phyloP scores from a whole-genome alignment of 2,113 vertebrate genomes.

The Sinocyclocheilus grahami region DNA sequence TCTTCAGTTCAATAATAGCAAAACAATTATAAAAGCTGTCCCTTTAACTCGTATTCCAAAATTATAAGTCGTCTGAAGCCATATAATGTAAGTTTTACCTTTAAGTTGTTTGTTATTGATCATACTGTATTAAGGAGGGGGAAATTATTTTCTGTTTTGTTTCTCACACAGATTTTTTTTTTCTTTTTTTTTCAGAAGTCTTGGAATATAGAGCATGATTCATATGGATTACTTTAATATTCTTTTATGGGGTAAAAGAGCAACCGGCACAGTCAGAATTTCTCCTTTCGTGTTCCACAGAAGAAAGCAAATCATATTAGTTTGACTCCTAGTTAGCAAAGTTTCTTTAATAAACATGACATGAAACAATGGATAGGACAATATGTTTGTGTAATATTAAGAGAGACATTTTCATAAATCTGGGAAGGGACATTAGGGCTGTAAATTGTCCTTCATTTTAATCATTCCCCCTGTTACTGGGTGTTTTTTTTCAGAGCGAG shows the following conservation, averaged over 20 bases:
- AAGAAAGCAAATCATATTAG: no score
- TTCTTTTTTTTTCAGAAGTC: neutral
- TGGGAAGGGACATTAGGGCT: neutral
- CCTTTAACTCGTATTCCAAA: no score
- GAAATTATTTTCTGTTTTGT: no score
- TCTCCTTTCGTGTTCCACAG: neutral
- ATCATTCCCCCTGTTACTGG: neutral
- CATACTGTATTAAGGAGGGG: no score
- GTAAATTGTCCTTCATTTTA: neutral
- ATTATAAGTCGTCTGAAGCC: no score
- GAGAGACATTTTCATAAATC: neutral
- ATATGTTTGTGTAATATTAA: neutral
- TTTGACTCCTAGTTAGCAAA: no score
- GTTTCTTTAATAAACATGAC: neutral
- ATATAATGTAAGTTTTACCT: no score
- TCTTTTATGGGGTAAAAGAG: neutral
- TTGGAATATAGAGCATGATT: neutral
- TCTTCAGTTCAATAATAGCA: no score
- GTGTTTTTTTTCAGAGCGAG: constrained; percentile 71
- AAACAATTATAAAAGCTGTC: no score
- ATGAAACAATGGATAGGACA: neutral
- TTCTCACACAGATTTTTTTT: no score
- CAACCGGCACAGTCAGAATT: neutral
- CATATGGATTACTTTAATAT: neutral
- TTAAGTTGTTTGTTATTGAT: no score